Base-by-base conservation (phyloP, 2,888 invertebrate genomes). In the Perizoma flavofasciatum region DNA sequence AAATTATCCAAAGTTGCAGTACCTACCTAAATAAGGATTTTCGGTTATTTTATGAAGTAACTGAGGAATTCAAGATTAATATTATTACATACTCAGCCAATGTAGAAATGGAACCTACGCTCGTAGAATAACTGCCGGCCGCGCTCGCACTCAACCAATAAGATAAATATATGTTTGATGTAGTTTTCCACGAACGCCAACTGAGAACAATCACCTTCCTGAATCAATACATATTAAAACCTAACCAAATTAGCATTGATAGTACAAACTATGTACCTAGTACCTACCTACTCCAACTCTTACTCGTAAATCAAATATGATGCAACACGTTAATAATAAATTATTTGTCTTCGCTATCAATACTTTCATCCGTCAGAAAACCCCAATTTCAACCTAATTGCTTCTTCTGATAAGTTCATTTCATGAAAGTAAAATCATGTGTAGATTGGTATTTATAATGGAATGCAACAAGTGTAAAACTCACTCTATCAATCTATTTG, bases 401-500 rank as follows among this genome's bases (percentile, higher is more conserved):
- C 7, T 9, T 33, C 22, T 0, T 40, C 10, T 32, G 22, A 40
- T 10, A 47, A 9, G 35, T 55, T 8, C 11, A 43, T 48, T 47
- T 54, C 40, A 48, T 9, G 34, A 41, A n/a, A 37, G 8, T 37
- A 37, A 37, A 37, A 8, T 6, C 6, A 37, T 37, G 37, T 37
- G 37, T 37, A 6, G 37, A 5, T 4, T 5, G 5, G 9, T 41
- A 6, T 44, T 5, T 40, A 33, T 10, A 44, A 37, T 49, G 45
- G 33, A 11, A 39, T 56, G 45, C 5, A 10, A 10, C 7, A 22
- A 47, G 52, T 66, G 66, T 68, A 68, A 64, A 64, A 55, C 41
- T 44, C 47, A 22, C 46, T 32, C 37, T 32, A 50, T 49, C 45
- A 4, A 41, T 10, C 43, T 46, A 37, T 6, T 4, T 47, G 54